Base-by-base conservation (phyloP, 2,797 vertebrate species). In the Epinephelus malabaricus region DNA sequence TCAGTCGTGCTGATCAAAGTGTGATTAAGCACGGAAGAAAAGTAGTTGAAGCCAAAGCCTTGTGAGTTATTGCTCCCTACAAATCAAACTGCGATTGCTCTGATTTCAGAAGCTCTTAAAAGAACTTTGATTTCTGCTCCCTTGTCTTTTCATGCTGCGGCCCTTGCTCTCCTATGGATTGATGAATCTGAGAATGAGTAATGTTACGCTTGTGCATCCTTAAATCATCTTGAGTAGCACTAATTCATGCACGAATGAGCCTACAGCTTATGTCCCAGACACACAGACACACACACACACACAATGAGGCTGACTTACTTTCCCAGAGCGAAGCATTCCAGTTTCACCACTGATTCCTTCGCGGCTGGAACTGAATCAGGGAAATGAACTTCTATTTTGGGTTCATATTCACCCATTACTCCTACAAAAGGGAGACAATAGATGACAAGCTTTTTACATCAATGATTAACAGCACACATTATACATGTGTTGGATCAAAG, bases 341-440 rank as follows among this genome's bases (percentile, higher is more conserved):
- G 94, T 91, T 93, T 97, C 89, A 98, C 96, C 49, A 96, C 94
- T 0, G 98, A 97, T 78, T 97, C 98, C 90, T 97, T 98, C 4
- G 98, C 97, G 84, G 96, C 97, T 65, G 97, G 97, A 74, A 99
- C 94, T 0, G 95, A 96, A 92, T 99, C 98, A 3, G 97, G 95
- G 92, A 99, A 98, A 93, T 98, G 96, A 91, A 99, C 96, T 95
- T 99, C 98, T 94, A 99, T 99, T 95, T 99, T 99, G 65, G 98
- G 98, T 91, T 99, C 98, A 10, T 99, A 99, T 94, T 99, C 97
- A 61, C 97, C 98, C 98, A 99, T 99, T 74, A 96, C 96, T 88
- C 97, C 98, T 99, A 68, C 1, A 75, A 78, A 67, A 84, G 80
- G 81, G 78, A 91, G 72, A 92, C 72, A 90, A 92, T 34, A 87